These are phyloP conservation scores for Aurelia sp. DNA, from an alignment of 30 jellyfish, hydroid and myxozoan genomes.

Conservation along the genomic window DNA sequence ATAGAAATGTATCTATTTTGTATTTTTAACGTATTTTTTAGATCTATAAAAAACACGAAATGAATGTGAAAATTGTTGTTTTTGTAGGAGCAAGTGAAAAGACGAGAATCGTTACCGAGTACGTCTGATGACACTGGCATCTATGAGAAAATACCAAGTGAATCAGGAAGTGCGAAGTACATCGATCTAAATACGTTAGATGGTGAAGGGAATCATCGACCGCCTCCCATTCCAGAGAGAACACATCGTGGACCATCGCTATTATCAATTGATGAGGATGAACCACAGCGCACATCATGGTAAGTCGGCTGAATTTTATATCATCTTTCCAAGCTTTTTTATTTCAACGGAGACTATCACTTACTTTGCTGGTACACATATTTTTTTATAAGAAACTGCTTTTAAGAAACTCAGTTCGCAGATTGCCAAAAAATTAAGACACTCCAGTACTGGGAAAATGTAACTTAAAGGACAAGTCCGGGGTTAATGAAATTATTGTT, in stretches of 20 bases:
- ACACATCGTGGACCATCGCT: constrained; percentile 31
- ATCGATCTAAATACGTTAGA: constrained; percentile 13
- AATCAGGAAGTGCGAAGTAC: constrained; percentile 54
- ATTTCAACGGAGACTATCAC: no score
- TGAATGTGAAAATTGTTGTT: background rate
- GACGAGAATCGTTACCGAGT: constrained; percentile 7
- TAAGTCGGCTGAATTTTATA: background rate
- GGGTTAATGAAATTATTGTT: no score
- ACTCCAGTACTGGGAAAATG: no score
- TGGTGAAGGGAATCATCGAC: constrained; percentile 6
- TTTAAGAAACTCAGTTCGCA: no score
- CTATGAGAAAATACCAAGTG: constrained; percentile 79
- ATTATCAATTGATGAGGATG: constrained; percentile 22
- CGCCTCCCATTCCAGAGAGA: constrained; percentile 91
- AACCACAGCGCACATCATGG: constrained; percentile 31
- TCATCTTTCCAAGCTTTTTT: no score
- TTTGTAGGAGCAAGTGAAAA: background rate
- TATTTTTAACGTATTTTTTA: no score
- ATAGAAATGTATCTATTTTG: no score
- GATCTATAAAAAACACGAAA: no score
- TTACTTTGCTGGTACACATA: no score
- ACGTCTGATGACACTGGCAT: constrained; percentile 59
- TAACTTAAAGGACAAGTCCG: no score
- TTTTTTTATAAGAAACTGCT: no score
- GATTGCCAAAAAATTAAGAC: no score